These are phyloP conservation scores for Chaetops frenatus DNA, from an alignment of 2,113 vertebrate genomes.

Conservation along the genomic window DNA sequence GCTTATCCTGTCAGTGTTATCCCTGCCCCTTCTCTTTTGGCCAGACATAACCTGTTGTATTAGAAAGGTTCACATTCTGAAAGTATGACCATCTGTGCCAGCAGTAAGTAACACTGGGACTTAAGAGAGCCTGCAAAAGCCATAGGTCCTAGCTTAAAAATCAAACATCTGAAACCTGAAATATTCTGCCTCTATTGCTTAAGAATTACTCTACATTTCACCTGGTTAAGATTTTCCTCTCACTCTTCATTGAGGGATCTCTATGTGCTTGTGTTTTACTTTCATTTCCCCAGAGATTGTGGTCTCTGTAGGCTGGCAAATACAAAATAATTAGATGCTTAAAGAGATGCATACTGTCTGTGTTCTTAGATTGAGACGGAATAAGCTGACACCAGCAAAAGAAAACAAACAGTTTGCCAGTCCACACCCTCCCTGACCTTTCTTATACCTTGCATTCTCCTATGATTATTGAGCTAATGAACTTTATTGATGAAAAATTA, in stretches of 20 bases:
- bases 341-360: slow-evolving; percentile 43
- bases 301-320: slow-evolving; percentile 25
- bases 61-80: not conserved
- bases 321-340: slow-evolving; percentile 65
- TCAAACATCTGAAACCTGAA: not conserved
- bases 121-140: not conserved
- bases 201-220: not conserved
- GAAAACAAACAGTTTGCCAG: slow-evolving; percentile 46
- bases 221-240: not conserved
- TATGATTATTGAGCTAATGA: slow-evolving; percentile 61
- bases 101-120: not conserved
- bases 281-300: slow-evolving; percentile 8
- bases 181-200: not conserved
- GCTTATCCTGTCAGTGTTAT: not conserved
- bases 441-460: slow-evolving; percentile 35
- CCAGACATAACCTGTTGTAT: not conserved
- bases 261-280: not conserved
- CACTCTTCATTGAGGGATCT: not conserved
- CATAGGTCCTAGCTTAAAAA: not conserved
- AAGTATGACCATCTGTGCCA: not conserved
- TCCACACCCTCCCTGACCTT: slow-evolving; percentile 57
- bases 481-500: slow-evolving; percentile 63
- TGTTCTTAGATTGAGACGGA: slow-evolving; percentile 63
- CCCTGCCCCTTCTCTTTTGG: not conserved
- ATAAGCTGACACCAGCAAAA: slow-evolving; percentile 64